Base-by-base conservation (phyloP, 2,797 vertebrate species). In the Coregonus suidteri region DNA sequence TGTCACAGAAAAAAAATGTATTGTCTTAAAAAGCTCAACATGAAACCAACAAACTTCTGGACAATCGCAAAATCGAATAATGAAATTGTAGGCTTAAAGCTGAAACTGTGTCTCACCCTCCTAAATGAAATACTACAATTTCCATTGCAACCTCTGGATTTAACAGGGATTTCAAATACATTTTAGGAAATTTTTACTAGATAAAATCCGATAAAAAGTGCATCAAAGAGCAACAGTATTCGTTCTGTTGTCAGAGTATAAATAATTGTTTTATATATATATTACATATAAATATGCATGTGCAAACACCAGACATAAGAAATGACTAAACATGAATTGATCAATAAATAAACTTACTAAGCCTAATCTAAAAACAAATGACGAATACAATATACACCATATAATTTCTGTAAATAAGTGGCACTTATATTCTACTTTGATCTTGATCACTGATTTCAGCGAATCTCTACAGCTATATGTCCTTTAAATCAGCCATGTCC, bases 361-460 rank as follows among this genome's bases (percentile, higher is more conserved):
- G 89, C 34, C 71, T 71, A 56, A 80, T 82, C 59, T 77, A 78
- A 78, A 62, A 67, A 79, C 53, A 56, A 94, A 93, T 93, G 93
- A 94, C 6, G 7, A 64, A 94, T 94, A 94, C 93, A 91, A 91
- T 87, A 91, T 90, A 79, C 86, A 79, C 92, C 93, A 94, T 92
- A 94, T 93, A 93, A 95, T 91, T 90, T 94, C 47, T 34, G 91
- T 90, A 18, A 91, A 92, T 91, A 93, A 92, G 79, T 83, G 79
- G 79, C 84, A 85, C 80, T 85, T 85, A 75, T 64, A 79, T 68
- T 68, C 31, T 68, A 35, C 31, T 68, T 30, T 65, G 20, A 47
- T 11, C 41, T 47, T 47, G 9, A 47, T 47, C 41, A 47, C 41
- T 47, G 9, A 65, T 65, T 65, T 25, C 34, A 35, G 16, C 31